phyloP scores from a whole-genome alignment of 2,888 invertebrate species.

The Mamestra brassicae region DNA sequence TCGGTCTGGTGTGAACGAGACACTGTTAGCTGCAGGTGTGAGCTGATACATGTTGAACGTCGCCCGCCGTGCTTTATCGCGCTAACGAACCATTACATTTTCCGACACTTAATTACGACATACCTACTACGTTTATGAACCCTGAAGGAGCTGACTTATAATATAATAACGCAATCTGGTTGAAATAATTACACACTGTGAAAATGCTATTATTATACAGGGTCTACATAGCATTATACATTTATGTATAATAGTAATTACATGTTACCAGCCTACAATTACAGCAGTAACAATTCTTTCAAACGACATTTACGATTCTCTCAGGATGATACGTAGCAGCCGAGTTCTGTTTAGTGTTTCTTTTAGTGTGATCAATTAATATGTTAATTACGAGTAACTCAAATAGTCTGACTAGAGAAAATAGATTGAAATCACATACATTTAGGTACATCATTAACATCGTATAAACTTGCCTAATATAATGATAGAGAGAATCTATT shows the following conservation, averaged over 20 bases:
- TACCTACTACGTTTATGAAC: constrained; percentile 30
- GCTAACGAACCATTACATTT: constrained; percentile 52
- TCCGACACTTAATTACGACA: constrained; percentile 52
- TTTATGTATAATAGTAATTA: constrained; percentile 35
- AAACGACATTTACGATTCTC: constrained; percentile 45
- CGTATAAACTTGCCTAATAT: constrained; percentile 9
- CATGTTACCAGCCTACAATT: constrained; percentile 38
- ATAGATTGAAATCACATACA: constrained; percentile 16
- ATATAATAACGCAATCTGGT: constrained; percentile 50
- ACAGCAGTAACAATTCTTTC: constrained; percentile 49
- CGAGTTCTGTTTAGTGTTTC: constrained; percentile 23
- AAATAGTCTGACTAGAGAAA: not conserved
- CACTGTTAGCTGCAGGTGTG: constrained; percentile 34
- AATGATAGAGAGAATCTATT: constrained; percentile 48
- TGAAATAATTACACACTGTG: constrained; percentile 47
- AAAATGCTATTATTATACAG: constrained; percentile 22
- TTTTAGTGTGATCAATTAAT: constrained; percentile 16
- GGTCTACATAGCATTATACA: constrained; percentile 10
- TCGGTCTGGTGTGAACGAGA: constrained; percentile 54
- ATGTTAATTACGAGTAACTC: constrained; percentile 20
- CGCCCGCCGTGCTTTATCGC: constrained; percentile 53
- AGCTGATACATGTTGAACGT: constrained; percentile 42
- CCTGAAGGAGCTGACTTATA: constrained; percentile 39
- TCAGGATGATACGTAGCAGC: constrained; percentile 33
- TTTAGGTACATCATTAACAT: not conserved